Percentiles rank a stretch among this genome's conserved stretches.
phyloP scores from a whole-genome alignment of 2,113 vertebrate species.

The Epinephelus moara region DNA sequence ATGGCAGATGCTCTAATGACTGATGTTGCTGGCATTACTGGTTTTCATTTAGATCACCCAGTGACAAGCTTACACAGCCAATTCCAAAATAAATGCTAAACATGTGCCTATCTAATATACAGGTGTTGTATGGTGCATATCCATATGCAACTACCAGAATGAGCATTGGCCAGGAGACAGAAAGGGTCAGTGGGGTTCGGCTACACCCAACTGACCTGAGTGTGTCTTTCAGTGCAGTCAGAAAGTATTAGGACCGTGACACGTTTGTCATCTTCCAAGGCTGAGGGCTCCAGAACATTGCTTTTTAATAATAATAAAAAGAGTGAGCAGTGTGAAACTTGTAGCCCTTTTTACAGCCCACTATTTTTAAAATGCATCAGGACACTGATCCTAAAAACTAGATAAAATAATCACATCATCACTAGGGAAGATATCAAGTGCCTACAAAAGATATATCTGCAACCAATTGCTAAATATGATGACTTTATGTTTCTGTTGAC shows the following conservation, averaged over 20 bases:
- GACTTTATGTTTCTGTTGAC: not conserved
- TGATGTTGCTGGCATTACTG: slow-evolving; percentile 35
- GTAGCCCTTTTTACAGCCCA: not conserved
- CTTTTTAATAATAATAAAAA: not conserved
- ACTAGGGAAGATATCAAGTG: not conserved
- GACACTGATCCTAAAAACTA: not conserved
- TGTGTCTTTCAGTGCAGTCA: not conserved
- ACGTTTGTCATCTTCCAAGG: not conserved
- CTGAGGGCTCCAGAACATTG: not conserved
- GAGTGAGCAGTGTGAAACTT: too few species aligned
- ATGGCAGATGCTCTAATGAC: slow-evolving; percentile 28
- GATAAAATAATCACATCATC: not conserved
- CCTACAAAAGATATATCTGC: not conserved
- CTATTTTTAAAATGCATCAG: not conserved
- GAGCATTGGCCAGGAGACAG: not conserved
- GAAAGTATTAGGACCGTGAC: not conserved
- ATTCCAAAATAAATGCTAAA: slow-evolving; percentile 24
- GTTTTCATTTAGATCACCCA: slow-evolving; percentile 43
- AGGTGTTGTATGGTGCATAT: slow-evolving; percentile 1
- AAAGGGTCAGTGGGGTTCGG: not conserved
- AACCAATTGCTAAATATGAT: not conserved
- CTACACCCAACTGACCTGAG: not conserved
- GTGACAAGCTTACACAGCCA: slow-evolving; percentile 8
- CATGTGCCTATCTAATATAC: slow-evolving; percentile 4
- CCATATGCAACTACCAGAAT: not conserved